Evolutionary conservation across 1,140 invertebrate species (phyloP).

Genomic region (Bombus waltoni): DNA sequence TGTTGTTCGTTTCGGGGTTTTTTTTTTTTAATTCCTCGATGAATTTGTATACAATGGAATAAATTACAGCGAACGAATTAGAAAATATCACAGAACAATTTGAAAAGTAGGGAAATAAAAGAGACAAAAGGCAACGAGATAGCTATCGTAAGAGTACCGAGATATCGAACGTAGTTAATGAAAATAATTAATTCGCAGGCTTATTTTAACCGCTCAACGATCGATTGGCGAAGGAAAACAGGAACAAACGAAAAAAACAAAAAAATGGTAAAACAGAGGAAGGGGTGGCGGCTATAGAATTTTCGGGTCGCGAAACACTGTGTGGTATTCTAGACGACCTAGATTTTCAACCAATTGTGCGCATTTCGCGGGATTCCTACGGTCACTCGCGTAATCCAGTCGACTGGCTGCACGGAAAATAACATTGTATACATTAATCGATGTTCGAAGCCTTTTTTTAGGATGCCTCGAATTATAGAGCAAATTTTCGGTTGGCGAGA

Average conservation of each 20-base stretch:
- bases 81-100: no score
- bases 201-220: no score
- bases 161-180: no score
- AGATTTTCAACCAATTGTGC: constrained; percentile 61
- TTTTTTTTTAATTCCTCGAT: no score
- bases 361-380: constrained; percentile 59
- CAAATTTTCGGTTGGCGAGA: background rate
- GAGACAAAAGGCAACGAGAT: no score
- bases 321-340: constrained; percentile 51
- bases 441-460: constrained; percentile 56
- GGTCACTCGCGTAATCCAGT: constrained; percentile 58
- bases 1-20: no score
- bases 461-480: background rate
- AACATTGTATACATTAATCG: constrained; percentile 57
- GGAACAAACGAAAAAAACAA: background rate
- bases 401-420: constrained; percentile 40
- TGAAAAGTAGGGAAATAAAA: no score
- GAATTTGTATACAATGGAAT: no score
- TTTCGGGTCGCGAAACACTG: constrained; percentile 51
- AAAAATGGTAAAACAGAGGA: background rate
- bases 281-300: constrained; percentile 18
- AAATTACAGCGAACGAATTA: no score
- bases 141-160: no score
- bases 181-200: no score
- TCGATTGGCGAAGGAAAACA: background rate